These are phyloP conservation scores for Monoplex corrugatus DNA, from an alignment of 2,888 invertebrate species.

Conservation along the genomic window DNA sequence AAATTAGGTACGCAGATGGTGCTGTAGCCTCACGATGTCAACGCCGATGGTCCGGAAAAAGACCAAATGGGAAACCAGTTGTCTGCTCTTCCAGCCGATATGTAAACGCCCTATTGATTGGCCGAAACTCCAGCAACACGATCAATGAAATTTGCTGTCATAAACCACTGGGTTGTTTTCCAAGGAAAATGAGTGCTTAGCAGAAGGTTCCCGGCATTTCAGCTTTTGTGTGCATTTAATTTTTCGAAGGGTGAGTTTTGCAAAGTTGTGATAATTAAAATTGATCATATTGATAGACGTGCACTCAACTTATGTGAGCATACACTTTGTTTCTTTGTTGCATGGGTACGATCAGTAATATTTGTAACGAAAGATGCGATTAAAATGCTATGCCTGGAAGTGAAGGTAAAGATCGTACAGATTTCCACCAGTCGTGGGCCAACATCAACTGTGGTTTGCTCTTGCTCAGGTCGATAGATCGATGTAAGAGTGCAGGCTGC, in stretches of 20 bases:
- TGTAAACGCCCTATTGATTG: slow-evolving; percentile 32
- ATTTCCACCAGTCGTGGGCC: background rate
- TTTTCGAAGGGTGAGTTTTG: slow-evolving; percentile 42
- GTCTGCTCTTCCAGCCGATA: background rate
- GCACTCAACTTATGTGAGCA: background rate
- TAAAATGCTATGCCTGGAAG: background rate
- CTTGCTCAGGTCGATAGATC: slow-evolving; percentile 22
- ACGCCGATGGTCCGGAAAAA: slow-evolving; percentile 24
- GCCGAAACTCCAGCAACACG: slow-evolving; percentile 27
- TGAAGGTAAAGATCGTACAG: background rate
- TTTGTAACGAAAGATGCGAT: slow-evolving; percentile 6
- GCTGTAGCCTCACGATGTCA: background rate
- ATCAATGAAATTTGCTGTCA: slow-evolving; percentile 30
- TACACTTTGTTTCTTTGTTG: slow-evolving; percentile 12
- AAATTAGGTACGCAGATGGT: background rate
- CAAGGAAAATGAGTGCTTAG: slow-evolving; percentile 43
- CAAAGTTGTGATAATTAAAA: background rate
- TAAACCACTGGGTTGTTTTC: slow-evolving; percentile 25
- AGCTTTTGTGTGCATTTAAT: slow-evolving; percentile 41
- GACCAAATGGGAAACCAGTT: background rate
- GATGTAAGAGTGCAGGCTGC: background rate
- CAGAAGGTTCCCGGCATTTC: slow-evolving; percentile 45
- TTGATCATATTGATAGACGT: background rate
- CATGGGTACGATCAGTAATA: background rate
- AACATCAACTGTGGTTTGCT: slow-evolving; percentile 20